These are phyloP conservation scores for Bombylius major DNA, from an alignment of 2,888 invertebrate species.

Conservation along the genomic window DNA sequence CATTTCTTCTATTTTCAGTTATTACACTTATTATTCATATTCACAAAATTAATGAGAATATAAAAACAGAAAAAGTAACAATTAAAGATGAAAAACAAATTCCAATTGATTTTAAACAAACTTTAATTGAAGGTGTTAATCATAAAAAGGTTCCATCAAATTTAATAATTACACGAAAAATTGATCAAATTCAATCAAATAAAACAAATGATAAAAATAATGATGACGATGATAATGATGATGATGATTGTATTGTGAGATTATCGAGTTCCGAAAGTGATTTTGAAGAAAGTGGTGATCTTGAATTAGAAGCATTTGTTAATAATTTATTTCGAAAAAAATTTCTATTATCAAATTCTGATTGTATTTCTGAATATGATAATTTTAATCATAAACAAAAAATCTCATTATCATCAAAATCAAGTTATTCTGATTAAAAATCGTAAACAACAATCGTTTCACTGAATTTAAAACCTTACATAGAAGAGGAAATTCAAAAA, in stretches of 20 bases:
- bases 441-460: not conserved
- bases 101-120: constrained; percentile 24
- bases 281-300: constrained; percentile 20
- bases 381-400: too few species aligned
- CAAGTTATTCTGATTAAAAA: not conserved
- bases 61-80: constrained; percentile 2
- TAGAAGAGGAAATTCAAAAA: not conserved
- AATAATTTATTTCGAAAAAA: constrained; percentile 22
- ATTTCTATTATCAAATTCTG: constrained; percentile 13
- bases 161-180: constrained; percentile 27
- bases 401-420: not conserved
- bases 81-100: constrained; percentile 14
- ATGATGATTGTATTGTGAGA: not conserved
- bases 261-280: constrained; percentile 10
- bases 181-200: constrained; percentile 15
- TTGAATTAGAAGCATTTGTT: constrained; percentile 19
- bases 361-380: not conserved
- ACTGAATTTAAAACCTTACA: not conserved
- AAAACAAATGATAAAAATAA: too few species aligned
- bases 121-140: constrained; percentile 26
- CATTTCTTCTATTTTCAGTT: constrained; percentile 17
- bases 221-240: too few species aligned
- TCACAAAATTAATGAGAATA: constrained; percentile 22
- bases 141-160: constrained; percentile 27
- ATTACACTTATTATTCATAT: constrained; percentile 27